Percentiles rank a stretch among this genome's conserved stretches.
Conservation (phyloP, 2,113 vertebrate genomes). For the Takifugu flavidus region DNA sequence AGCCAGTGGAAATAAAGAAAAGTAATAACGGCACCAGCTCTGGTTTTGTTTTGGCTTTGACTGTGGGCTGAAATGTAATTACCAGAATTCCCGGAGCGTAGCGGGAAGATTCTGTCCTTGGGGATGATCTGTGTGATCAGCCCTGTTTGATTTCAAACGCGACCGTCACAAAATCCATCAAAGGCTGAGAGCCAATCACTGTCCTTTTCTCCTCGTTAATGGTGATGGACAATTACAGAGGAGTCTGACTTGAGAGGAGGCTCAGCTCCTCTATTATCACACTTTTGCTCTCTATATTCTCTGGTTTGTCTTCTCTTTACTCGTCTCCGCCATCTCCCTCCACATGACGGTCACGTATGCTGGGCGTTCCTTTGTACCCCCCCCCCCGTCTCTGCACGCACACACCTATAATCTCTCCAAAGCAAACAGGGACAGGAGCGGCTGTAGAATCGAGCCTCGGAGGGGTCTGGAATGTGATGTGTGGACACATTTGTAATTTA, state of each 20-base stretch:
- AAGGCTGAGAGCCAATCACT: conserved; percentile 37
- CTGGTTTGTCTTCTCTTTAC: conserved; percentile 6
- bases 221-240: conserved; percentile 45
- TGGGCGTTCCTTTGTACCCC: conserved; percentile 23
- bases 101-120: conserved; percentile 14
- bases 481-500: conserved; percentile 32
- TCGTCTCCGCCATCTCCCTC: conserved; percentile 31
- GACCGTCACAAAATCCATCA: conserved; percentile 26
- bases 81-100: not conserved
- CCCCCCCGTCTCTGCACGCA: conserved; percentile 39
- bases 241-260: conserved; percentile 28
- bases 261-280: conserved; percentile 37
- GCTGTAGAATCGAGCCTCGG: conserved; percentile 19
- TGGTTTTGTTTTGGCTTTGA: not conserved
- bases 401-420: conserved; percentile 40
- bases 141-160: conserved; percentile 13
- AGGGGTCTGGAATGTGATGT: conserved; percentile 33
- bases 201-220: conserved; percentile 45
- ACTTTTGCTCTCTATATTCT: conserved; percentile 7
- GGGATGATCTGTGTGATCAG: conserved; percentile 4
- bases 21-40: not conserved
- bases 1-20: not conserved
- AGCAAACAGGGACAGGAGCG: conserved; percentile 35
- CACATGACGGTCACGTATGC: conserved; percentile 11
- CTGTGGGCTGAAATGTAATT: not conserved